phyloP scores from a whole-genome alignment of 23 tunicate species.

The Styela clava region DNA sequence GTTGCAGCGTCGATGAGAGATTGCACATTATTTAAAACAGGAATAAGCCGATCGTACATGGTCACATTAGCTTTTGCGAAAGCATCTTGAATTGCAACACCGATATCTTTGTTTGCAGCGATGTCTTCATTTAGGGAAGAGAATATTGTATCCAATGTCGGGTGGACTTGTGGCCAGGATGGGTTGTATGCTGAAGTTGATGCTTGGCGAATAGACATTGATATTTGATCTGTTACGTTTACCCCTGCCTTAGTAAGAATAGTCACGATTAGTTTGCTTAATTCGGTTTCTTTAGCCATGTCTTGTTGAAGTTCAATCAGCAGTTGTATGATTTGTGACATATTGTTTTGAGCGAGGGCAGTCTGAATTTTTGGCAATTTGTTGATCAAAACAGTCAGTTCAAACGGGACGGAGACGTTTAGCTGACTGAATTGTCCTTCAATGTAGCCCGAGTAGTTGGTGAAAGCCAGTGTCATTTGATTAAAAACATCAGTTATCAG shows the following conservation, averaged over 20 bases:
- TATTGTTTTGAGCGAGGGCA: not conserved
- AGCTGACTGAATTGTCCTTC: too few species aligned
- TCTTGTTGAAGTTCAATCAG: not conserved
- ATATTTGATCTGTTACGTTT: not conserved
- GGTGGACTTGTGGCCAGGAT: not conserved
- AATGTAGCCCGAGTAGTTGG: constrained; percentile 1
- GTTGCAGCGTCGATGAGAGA: not conserved
- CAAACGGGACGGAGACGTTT: not conserved
- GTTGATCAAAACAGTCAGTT: not conserved
- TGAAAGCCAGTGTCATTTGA: not conserved
- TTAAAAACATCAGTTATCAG: not conserved
- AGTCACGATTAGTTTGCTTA: not conserved
- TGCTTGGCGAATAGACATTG: not conserved
- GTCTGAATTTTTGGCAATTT: not conserved
- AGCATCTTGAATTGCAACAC: constrained; percentile 11
- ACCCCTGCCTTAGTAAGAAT: not conserved
- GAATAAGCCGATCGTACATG: not conserved
- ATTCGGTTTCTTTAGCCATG: not conserved
- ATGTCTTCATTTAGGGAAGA: not conserved
- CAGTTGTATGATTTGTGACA: not conserved
- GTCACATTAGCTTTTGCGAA: constrained; percentile 1
- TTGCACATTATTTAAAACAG: not conserved
- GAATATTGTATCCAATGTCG: not conserved
- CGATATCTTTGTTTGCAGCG: not conserved
- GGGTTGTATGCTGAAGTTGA: not conserved